Evolutionary conservation across 2,113 vertebrate species (phyloP), one percentile per base, ranked within the genome.

Genomic region (Lasiurus cinereus): DNA sequence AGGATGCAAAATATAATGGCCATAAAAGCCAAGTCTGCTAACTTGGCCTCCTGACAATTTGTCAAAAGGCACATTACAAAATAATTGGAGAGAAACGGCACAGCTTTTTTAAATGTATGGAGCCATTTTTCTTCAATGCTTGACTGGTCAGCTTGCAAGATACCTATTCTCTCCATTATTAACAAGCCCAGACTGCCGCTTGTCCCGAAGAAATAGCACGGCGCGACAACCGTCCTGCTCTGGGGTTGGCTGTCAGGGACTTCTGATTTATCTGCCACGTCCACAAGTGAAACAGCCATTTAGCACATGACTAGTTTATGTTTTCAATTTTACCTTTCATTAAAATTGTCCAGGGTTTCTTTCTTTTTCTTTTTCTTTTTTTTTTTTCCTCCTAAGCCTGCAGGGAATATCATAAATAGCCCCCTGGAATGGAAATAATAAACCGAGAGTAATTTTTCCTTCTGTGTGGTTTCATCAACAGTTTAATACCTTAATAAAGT

Each of bases 1-100:
- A 62, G 16, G 22, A 83, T 88, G 91, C 96, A 96, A 95, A 97
- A 97, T 97, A 83, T 96, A 96, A 96, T 96, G 88, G 94, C 74
- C 90, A 89, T 76, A 90, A 96, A 94, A 95, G 82, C 64, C 96
- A 97, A 95, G n/a, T 89, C 96, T 96, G 88, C 78, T 96, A 95
- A 96, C 96, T 93, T 91, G 95, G 83, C 43, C 62, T 95, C 91
- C 70, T 94, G 92, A 97, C 90, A 96, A 93, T 97, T 96, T 98
- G 97, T 98, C 96, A 97, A 96, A 98, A 97, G 69, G 84, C 89
- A 97, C 94, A 98, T 98, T 98, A 98, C 96, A 98, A 98, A 97
- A 97, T 97, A 98, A 98, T 97, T 97, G 95, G 84, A 93, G 95
- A 96, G 93, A 98, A 98, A 97, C 91, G 64, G 95, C 88, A 94